A percentile compares a stretch with the other conserved stretches of the same genome.
These are phyloP conservation scores for Gastrophysa polygoni DNA, from an alignment of 2,888 invertebrate species.

Conservation along the genomic window DNA sequence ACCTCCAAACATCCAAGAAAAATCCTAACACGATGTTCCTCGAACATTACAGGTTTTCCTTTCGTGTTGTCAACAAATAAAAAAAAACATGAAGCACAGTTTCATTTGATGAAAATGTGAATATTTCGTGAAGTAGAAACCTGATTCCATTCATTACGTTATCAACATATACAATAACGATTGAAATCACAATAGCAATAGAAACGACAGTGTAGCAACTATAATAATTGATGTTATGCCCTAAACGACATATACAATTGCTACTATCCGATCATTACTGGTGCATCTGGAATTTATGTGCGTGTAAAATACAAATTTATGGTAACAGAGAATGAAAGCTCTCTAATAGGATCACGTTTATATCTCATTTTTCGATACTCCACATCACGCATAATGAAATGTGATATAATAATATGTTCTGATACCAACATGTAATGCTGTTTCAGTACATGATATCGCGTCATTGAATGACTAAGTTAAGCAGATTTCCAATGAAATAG, in stretches of 20 bases:
- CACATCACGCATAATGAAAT: neutral
- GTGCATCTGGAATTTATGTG: slow-evolving; percentile 29
- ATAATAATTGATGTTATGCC: slow-evolving; percentile 23
- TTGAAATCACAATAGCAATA: neutral
- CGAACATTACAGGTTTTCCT: too few relatives aligned
- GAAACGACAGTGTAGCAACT: slow-evolving; percentile 7
- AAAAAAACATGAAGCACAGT: too few relatives aligned
- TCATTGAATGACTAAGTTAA: too few relatives aligned
- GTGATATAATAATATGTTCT: neutral
- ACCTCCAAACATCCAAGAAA: too few relatives aligned
- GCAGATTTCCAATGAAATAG: too few relatives aligned
- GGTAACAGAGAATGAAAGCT: slow-evolving; percentile 4
- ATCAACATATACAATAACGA: neutral
- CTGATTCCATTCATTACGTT: neutral
- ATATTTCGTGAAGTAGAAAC: too few relatives aligned
- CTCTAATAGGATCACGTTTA: slow-evolving; percentile 2
- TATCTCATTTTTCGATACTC: slow-evolving; percentile 5
- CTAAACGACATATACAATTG: slow-evolving; percentile 33
- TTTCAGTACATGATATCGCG: too few relatives aligned
- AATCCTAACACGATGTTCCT: too few relatives aligned
- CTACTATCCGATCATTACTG: slow-evolving; percentile 37
- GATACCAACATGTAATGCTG: neutral
- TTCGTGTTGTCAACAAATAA: too few relatives aligned
- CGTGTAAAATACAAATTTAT: slow-evolving; percentile 20
- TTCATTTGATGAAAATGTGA: too few relatives aligned